phyloP scores from a whole-genome alignment of 2,797 vertebrate genomes.

The Anabas testudineus region DNA sequence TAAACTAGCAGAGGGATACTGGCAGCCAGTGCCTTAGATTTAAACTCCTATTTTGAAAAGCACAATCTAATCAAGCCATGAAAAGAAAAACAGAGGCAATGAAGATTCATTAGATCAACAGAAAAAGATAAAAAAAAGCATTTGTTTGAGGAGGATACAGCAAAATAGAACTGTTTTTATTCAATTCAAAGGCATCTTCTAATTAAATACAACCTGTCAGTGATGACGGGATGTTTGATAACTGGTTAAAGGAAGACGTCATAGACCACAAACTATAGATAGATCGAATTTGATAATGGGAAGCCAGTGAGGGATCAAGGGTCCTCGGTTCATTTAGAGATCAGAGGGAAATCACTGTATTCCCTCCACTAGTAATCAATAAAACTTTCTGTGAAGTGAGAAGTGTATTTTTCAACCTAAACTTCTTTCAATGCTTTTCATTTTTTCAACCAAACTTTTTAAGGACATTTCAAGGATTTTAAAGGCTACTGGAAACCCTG shows the following conservation, averaged over 20 bases:
- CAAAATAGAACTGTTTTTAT: neutral
- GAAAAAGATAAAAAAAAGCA: too few species aligned
- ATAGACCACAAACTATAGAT: neutral
- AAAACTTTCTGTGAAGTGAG: neutral
- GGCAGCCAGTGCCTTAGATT: slow-evolving; percentile 7
- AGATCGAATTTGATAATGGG: neutral
- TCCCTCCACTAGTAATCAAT: neutral
- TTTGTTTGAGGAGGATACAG: neutral
- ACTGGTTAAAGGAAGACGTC: neutral
- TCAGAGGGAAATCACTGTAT: neutral
- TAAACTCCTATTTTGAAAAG: neutral
- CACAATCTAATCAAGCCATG: too few species aligned
- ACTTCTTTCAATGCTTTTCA: neutral
- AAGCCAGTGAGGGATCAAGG: neutral
- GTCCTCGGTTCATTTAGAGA: neutral
- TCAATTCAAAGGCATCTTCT: neutral
- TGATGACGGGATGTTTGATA: neutral
- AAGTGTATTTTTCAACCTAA: neutral
- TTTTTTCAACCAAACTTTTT: neutral
- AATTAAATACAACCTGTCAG: neutral
- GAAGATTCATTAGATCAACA: too few species aligned
- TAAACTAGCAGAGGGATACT: slow-evolving; percentile 2
- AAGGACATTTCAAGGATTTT: slow-evolving; percentile 42
- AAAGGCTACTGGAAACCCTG: slow-evolving; percentile 26
- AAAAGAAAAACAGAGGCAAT: too few species aligned